Conservation (phyloP, 2,113 vertebrate species). For the Nerophis lumbriciformis region DNA sequence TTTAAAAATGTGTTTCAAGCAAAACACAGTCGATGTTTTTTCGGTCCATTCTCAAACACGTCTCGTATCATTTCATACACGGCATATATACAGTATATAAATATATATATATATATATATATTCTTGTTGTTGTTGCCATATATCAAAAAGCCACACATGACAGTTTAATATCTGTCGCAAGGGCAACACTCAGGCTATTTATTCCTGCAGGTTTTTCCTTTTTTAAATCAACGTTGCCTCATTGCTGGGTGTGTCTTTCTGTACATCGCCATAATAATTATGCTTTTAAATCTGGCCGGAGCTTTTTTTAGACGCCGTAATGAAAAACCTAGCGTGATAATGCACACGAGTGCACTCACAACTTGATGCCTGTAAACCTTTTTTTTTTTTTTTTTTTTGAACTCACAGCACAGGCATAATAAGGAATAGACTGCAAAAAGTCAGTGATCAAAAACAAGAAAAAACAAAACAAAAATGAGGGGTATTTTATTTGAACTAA, state of each 20-base stretch:
- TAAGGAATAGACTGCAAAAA: too few species aligned
- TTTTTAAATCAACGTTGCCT: conserved; percentile 1
- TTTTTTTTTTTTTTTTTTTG: neutral
- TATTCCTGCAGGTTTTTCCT: conserved; percentile 1
- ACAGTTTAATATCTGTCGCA: neutral
- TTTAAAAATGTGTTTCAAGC: too few species aligned
- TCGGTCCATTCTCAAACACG: too few species aligned
- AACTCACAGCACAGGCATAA: neutral
- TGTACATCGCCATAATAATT: conserved; percentile 13
- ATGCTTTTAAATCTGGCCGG: neutral
- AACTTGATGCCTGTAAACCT: neutral
- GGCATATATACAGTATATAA: too few species aligned
- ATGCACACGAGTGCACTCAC: neutral
- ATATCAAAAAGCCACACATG: conserved; percentile 1
- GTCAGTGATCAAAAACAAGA: too few species aligned
- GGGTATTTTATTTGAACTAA: too few species aligned
- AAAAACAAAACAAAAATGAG: too few species aligned
- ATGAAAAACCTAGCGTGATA: conserved; percentile 5
- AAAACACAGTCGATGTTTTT: too few species aligned
- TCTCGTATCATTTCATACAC: too few species aligned
- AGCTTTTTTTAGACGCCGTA: neutral
- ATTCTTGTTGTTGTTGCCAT: neutral
- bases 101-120: neutral
- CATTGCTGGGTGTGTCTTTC: conserved; percentile 8
- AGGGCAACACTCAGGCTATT: neutral